phyloP scores from a whole-genome alignment of 2,113 vertebrate genomes.

The Tonatia bakeri region DNA sequence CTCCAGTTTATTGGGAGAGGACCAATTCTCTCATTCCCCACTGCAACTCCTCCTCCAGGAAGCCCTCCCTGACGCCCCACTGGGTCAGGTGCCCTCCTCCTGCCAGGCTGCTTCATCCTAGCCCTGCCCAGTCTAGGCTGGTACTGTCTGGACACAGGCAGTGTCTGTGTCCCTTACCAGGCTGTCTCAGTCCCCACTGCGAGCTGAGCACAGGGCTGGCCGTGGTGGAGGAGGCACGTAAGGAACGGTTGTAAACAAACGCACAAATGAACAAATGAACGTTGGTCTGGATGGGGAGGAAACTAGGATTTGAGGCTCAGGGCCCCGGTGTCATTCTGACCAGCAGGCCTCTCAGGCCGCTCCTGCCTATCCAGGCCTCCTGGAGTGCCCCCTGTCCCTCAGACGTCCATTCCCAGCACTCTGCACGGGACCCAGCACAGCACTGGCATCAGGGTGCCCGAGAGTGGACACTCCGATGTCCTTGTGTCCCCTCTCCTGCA shows the following conservation, averaged over 20 bases:
- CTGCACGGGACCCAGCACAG: fast-evolving
- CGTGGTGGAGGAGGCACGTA: too few species aligned
- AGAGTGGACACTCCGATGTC: fast-evolving
- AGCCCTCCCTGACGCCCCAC: background rate
- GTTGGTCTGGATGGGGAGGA: background rate
- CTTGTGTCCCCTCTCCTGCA: fast-evolving
- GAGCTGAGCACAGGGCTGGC: too few species aligned
- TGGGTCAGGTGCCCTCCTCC: background rate
- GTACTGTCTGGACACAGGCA: background rate
- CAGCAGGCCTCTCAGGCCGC: background rate
- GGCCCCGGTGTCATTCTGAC: background rate
- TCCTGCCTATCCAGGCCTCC: background rate
- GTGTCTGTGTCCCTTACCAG: too few species aligned
- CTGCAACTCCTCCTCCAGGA: background rate
- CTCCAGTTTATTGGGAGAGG: background rate
- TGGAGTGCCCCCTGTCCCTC: background rate
- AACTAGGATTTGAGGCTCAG: background rate
- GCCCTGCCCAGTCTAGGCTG: background rate
- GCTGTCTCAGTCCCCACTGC: too few species aligned
- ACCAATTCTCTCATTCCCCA: background rate
- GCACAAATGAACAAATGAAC: background rate
- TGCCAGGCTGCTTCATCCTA: too few species aligned
- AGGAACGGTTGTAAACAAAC: too few species aligned
- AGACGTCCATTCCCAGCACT: fast-evolving
- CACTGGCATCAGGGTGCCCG: fast-evolving